Conservation (phyloP, 2,888 invertebrate species). For the Synanthedon andrenaeformis region DNA sequence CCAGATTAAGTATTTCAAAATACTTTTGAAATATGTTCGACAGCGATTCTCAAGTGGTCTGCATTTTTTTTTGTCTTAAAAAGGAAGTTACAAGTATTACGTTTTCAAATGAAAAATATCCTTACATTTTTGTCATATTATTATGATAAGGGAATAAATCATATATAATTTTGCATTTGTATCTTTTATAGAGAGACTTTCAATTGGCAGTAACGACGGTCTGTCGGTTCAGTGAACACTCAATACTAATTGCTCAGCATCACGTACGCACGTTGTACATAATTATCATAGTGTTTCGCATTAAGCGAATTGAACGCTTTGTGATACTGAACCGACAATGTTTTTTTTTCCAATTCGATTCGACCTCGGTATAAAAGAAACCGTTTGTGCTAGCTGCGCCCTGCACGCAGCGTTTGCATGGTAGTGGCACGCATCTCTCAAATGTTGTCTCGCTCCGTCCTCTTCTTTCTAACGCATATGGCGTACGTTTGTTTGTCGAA, state of each 20-base stretch:
- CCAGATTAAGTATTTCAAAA: no score
- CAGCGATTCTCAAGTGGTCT: no score
- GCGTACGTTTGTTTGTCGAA: conserved; percentile 20
- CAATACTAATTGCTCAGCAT: background rate
- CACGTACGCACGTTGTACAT: background rate
- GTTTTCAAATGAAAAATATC: no score
- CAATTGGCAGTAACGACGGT: no score
- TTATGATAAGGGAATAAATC: no score
- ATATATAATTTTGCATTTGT: no score
- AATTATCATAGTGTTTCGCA: background rate
- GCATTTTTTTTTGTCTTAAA: no score
- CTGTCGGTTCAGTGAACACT: no score
- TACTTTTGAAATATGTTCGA: no score
- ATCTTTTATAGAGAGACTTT: no score
- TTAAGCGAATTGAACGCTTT: background rate
- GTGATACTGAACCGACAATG: background rate
- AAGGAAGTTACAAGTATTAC: no score
- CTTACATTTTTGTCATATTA: no score
- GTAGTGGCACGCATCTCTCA: conserved; percentile 28
- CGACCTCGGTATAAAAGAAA: background rate
- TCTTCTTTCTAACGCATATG: conserved; percentile 18
- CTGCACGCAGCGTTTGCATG: conserved; percentile 33
- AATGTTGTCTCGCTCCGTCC: conserved; percentile 29
- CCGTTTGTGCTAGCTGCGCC: background rate
- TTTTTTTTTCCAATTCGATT: background rate